Conservation (phyloP, 2,888 invertebrate species). For the Nomada fabriciana region DNA sequence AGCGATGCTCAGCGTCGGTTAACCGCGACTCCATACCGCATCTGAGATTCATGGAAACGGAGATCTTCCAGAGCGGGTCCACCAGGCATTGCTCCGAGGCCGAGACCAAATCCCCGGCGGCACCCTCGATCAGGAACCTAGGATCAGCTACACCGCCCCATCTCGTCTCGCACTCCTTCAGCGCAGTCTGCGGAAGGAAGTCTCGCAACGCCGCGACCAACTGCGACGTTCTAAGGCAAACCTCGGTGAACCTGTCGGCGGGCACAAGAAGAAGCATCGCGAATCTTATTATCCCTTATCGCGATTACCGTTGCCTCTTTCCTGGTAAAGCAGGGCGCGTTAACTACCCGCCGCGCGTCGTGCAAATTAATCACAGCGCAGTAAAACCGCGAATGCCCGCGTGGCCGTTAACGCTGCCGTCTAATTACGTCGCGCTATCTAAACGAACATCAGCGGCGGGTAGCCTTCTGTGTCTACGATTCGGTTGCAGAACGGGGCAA, state of each 20-base stretch:
- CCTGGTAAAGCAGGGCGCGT: background rate
- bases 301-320: background rate
- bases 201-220: conserved; percentile 92
- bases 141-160: conserved; percentile 93
- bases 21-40: conserved; percentile 88
- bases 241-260: conserved; percentile 90
- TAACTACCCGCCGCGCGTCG: background rate
- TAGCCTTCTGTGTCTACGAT: background rate
- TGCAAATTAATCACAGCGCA: background rate
- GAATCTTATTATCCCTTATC: conserved; percentile 12
- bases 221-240: conserved; percentile 92
- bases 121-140: conserved; percentile 90
- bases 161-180: conserved; percentile 90
- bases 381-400: background rate
- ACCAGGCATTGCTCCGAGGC: conserved; percentile 91
- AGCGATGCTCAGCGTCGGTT: conserved; percentile 91
- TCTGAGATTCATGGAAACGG: conserved; percentile 87
- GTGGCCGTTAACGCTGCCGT: background rate
- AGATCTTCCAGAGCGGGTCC: conserved; percentile 93
- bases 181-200: conserved; percentile 91
- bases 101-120: conserved; percentile 93
- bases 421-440: conserved; percentile 24
- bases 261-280: background rate
- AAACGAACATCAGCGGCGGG: conserved; percentile 9
- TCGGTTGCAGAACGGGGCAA: background rate